Evolutionary conservation across 2,113 vertebrate species (phyloP), one percentile per base, ranked within the genome.

Genomic region (Tonatia bakeri): DNA sequence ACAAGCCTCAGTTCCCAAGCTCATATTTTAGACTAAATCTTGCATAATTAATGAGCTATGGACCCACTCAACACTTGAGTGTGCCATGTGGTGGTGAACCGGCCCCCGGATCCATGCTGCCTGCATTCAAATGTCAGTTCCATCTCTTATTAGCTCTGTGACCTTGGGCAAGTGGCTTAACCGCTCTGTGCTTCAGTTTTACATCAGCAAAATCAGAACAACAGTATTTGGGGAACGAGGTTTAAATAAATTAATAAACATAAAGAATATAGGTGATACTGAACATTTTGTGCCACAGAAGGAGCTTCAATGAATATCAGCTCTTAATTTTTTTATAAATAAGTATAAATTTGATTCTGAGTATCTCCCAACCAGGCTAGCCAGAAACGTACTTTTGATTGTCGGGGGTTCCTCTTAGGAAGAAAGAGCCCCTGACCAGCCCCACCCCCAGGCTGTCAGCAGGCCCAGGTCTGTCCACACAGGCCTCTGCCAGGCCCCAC

Each of bases 11-110:
- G 31, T 19, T 54, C 2, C 6, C 19, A 40, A 22, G 64, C 10
- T 61, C 7, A 0, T 20, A 4, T 79, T 43, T 83, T 77, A 50
- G 61, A 92, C 52, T 69, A 45, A 52, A 16, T 0, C 4, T 0
- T 15, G 47, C 1, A 17, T 12, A 40, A 16, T 28, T 33, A 40
- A 47, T 3, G 24, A 84, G 50, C 5, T 33, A 16, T 38, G 28
- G 72, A 0, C 5, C 7, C 2, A 0, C 38, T 65, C 31, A 16
- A 24, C 0, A 3, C 22, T 5, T 0, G 1, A 8, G 7, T 4
- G 33, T 16, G 22, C 33, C 4, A 2, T 13, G 61, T 17, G 0
- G 0, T 20, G 36, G 4, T 5, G 22, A 67, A 40, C 16, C 17
- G 13, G 14, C 16, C 65, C 24, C 43, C 26, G 22, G 13, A 38